Percentiles rank a stretch among this genome's conserved stretches.
These are phyloP conservation scores for pig (Sus scrofa) DNA, from an alignment of 2,113 vertebrate genomes.

Conservation along the genomic window DNA sequence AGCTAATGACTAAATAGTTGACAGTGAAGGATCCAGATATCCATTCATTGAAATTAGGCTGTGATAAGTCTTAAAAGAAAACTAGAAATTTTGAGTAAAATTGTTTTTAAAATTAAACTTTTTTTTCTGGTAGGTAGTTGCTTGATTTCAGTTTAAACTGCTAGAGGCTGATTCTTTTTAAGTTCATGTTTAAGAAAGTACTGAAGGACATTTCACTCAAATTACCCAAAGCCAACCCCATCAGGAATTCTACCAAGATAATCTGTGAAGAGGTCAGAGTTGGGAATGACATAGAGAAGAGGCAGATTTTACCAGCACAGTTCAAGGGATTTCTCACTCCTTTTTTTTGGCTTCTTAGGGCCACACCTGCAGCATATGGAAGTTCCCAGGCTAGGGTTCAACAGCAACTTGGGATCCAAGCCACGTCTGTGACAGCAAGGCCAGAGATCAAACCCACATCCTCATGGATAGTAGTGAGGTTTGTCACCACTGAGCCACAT, in stretches of 20 bases:
- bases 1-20: not conserved
- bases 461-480: too few species aligned
- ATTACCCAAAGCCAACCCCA: constrained; percentile 29
- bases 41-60: not conserved
- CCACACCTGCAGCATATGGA: too few species aligned
- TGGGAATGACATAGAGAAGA: not conserved
- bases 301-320: not conserved
- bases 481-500: too few species aligned
- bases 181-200: constrained; percentile 19
- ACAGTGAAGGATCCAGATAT: not conserved
- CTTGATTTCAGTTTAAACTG: constrained; percentile 30
- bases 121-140: not conserved
- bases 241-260: not conserved
- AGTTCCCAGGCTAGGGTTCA: too few species aligned
- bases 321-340: not conserved
- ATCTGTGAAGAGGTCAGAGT: constrained; percentile 43
- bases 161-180: constrained; percentile 53
- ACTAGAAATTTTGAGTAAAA: not conserved
- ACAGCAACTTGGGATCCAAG: too few species aligned
- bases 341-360: not conserved
- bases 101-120: not conserved
- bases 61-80: not conserved
- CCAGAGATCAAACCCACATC: too few species aligned
- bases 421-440: too few species aligned
- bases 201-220: constrained; percentile 41